Conservation (phyloP, 1,140 invertebrate genomes). For the Harlomillsia oculata region DNA sequence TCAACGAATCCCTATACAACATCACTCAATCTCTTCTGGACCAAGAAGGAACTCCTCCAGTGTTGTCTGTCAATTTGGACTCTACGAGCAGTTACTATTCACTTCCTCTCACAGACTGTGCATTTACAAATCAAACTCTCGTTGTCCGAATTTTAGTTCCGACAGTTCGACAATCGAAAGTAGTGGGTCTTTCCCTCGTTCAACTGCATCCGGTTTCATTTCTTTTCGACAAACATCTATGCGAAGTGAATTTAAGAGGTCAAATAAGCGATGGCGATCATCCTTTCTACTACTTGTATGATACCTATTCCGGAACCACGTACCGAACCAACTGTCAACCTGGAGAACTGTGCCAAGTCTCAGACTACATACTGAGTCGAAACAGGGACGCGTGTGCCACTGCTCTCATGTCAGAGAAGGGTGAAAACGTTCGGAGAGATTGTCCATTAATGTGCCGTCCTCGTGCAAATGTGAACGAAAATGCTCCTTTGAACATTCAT, state of each 20-base stretch:
- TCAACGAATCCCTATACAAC: background rate
- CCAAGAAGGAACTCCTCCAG: background rate
- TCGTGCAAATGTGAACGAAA: background rate
- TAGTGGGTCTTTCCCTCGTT: background rate
- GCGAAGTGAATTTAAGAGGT: background rate
- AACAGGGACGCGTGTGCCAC: conserved; percentile 19
- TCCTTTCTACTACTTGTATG: conserved; percentile 8
- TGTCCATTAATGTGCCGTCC: conserved; percentile 19
- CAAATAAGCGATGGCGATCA: background rate
- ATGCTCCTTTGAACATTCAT: background rate
- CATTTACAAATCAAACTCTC: conserved; percentile 19
- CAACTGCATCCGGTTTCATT: conserved; percentile 12
- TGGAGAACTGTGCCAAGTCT: conserved; percentile 15
- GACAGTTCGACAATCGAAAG: background rate
- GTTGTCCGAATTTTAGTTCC: conserved; percentile 29
- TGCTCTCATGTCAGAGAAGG: conserved; percentile 1
- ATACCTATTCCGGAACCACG: conserved; percentile 1
- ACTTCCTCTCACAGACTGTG: conserved; percentile 30
- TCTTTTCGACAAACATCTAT: conserved; percentile 12
- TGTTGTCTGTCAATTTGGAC: background rate
- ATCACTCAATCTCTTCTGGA: background rate
- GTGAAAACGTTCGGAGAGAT: background rate
- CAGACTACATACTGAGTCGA: background rate
- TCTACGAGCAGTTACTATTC: conserved; percentile 28
- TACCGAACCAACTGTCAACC: conserved; percentile 16